These are phyloP conservation scores for Peromyscus nudipes DNA, from an alignment of 2,797 vertebrate species.

Conservation along the genomic window DNA sequence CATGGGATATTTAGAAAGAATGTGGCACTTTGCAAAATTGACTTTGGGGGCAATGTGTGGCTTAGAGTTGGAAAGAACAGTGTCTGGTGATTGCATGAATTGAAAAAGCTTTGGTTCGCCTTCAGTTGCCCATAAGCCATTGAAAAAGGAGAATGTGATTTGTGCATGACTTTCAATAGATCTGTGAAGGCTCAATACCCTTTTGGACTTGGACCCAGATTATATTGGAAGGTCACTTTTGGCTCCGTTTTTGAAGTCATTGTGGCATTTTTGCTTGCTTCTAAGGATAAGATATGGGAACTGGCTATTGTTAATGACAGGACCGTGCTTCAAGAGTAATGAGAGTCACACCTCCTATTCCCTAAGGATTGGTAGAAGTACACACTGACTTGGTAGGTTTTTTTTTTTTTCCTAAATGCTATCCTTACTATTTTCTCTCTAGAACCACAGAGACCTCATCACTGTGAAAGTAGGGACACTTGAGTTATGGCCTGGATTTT, in stretches of 20 bases:
- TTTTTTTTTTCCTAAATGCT: slow-evolving; percentile 25
- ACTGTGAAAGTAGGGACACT: slow-evolving; percentile 32
- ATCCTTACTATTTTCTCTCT: slow-evolving; percentile 59
- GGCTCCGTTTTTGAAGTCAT: slow-evolving; percentile 11
- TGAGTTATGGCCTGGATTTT: slow-evolving; percentile 39
- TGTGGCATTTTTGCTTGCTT: slow-evolving; percentile 44
- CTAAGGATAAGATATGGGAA: slow-evolving; percentile 66
- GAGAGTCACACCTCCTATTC: slow-evolving; percentile 62
- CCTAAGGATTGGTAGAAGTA: slow-evolving; percentile 56
- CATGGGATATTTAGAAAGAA: slow-evolving; percentile 73
- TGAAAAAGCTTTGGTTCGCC: slow-evolving; percentile 43
- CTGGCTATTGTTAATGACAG: slow-evolving; percentile 72
- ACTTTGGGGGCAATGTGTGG: slow-evolving; percentile 32
- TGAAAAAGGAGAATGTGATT: slow-evolving; percentile 43
- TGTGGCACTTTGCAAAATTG: slow-evolving; percentile 62
- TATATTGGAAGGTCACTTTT: slow-evolving; percentile 64
- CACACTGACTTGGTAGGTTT: not conserved
- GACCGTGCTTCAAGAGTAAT: slow-evolving; percentile 76
- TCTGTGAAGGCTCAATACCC: slow-evolving; percentile 10
- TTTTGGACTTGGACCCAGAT: not conserved
- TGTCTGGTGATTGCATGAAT: not conserved
- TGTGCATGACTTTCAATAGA: slow-evolving; percentile 60
- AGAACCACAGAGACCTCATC: not conserved
- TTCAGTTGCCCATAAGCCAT: slow-evolving; percentile 37
- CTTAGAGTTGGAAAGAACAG: slow-evolving; percentile 47